Base-by-base conservation (phyloP, 2,888 invertebrate species). In the Cylloceria caligata region DNA sequence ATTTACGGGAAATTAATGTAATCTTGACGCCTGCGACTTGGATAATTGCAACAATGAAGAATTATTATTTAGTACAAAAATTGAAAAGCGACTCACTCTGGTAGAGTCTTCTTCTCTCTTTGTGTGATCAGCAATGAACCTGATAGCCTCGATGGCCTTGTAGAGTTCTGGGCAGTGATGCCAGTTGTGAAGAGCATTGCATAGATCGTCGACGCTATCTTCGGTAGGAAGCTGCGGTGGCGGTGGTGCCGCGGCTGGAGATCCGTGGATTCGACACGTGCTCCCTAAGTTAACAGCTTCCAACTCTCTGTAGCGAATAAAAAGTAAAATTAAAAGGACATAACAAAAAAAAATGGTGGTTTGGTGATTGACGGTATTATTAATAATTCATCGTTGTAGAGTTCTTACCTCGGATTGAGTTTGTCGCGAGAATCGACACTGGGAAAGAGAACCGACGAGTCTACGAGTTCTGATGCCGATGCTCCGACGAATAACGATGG, bases 101-200 rank as follows among this genome's bases (percentile, higher is more conserved):
- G 97, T 97, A 80, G 97, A 97, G 92, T 98, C 98, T 93, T 98
- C 97, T 93, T 98, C 98, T 90, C 97, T 95, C 90, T 97, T 96
- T 77, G 97, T 98, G 93, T 98, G 98, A 93, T 98, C 98, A 67
- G 98, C 98, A 90, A 98, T 98, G 93, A 97, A 98, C 90, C 96
- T 95, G 87, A 98, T 97, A 85, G 98, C 98, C 92, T 98, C 97
- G 93, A 98, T 97, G 89, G 98, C 98, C 93, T 97, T 97, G 93
- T 97, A 97, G 87, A 98, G 95, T 93, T 98, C 98, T 52, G 98
- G 97, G 93, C 98, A 98, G 92, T 96, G 96, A 93, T 97, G 97
- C 97, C 97, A 97, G 88, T 96, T 95, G 87, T 96, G 96, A 88
- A 94, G 94, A 87, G 95, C 94, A 91, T 94, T 94, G 92, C 95